Conservation (phyloP, 2,113 vertebrate species). For the Mobula hypostoma region DNA sequence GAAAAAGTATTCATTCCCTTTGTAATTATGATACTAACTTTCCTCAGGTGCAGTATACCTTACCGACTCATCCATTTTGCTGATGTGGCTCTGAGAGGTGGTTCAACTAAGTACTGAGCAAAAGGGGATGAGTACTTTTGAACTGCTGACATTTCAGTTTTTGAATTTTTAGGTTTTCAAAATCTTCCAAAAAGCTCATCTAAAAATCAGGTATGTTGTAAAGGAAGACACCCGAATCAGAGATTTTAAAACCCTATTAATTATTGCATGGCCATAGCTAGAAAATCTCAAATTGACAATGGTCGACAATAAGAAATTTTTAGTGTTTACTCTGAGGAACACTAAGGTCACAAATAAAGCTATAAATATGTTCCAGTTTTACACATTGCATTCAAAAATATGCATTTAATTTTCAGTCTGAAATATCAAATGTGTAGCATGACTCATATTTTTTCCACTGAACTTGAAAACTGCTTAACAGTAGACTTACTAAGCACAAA, state of each 20-base stretch:
- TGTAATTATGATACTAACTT: too few species aligned
- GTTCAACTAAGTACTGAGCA: too few species aligned
- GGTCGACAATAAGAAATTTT: background rate
- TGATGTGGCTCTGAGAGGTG: too few species aligned
- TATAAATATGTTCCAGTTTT: background rate
- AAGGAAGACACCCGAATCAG: background rate
- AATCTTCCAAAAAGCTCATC: background rate
- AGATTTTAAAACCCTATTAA: background rate
- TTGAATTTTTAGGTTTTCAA: too few species aligned
- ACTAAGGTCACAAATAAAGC: background rate
- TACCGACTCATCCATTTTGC: too few species aligned
- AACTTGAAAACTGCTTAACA: background rate
- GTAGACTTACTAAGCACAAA: slow-evolving; percentile 78
- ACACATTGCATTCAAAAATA: background rate
- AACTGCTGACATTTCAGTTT: too few species aligned
- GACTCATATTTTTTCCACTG: background rate
- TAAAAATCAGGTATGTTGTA: background rate
- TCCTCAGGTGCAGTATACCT: too few species aligned
- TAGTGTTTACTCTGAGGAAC: background rate
- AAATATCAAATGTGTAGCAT: background rate
- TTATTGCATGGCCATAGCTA: background rate
- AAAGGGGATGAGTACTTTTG: too few species aligned
- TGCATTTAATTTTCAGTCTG: background rate
- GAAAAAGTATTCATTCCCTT: too few species aligned
- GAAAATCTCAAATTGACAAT: background rate